phyloP scores from a whole-genome alignment of 2,113 vertebrate species.

The Aythya baeri region DNA sequence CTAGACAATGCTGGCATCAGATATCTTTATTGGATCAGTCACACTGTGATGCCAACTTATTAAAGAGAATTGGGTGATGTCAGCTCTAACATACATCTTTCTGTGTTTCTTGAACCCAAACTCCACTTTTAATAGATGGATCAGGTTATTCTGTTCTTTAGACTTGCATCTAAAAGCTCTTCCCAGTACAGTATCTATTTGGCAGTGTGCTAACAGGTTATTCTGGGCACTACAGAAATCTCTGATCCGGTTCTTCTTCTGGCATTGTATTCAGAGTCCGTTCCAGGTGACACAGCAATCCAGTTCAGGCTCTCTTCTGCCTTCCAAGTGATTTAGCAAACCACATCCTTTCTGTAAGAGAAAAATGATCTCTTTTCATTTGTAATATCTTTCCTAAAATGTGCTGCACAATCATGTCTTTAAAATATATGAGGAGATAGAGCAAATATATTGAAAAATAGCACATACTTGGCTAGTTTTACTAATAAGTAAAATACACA shows the following conservation, averaged over 20 bases:
- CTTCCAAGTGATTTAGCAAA: constrained; percentile 26
- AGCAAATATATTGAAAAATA: constrained; percentile 67
- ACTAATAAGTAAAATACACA: constrained; percentile 56
- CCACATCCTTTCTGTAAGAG: constrained; percentile 52
- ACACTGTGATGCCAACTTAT: not conserved
- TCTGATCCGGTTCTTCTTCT: not conserved
- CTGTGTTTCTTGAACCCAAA: not conserved
- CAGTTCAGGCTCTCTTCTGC: constrained; percentile 10
- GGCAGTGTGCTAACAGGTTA: not conserved
- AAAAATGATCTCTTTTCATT: constrained; percentile 45
- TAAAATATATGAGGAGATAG: constrained; percentile 67
- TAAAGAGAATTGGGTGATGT: not conserved
- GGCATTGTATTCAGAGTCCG: not conserved
- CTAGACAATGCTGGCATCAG: not conserved
- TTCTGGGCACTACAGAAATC: not conserved
- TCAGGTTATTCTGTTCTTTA: not conserved
- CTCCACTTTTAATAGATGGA: not conserved
- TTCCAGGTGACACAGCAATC: not conserved
- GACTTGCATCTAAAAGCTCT: not conserved
- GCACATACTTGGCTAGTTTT: constrained; percentile 64
- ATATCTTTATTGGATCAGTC: not conserved
- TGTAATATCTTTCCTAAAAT: constrained; percentile 65
- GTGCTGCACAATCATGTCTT: constrained; percentile 52
- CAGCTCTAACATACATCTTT: not conserved
- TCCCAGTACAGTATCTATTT: not conserved